Evolutionary conservation across 1,140 invertebrate genomes (phyloP), one percentile per base, ranked within the genome.

Genomic region (Formica exsecta): DNA sequence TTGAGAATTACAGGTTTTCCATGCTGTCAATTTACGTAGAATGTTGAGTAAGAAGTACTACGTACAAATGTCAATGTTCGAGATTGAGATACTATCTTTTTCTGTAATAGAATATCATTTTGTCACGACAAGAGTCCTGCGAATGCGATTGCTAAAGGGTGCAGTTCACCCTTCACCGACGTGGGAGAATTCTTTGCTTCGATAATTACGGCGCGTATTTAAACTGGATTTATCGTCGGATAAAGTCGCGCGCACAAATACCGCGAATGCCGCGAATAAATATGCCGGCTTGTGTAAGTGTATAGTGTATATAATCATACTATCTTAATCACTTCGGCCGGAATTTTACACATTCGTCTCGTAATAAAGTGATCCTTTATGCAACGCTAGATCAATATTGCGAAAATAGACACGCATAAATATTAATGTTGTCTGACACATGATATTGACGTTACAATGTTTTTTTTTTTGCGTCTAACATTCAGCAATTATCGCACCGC

Each of bases 271-370:
- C 74, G 64, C 65, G 80, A 88, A 87, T 87, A 76, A 87, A 68
- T 59, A 86, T 57, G 74, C 62, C 25, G 57, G n/a, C 54, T 41
- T 81, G 74, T 70, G 77, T 66, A 64, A 79, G 75, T 74, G 77
- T 80, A 32, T 44, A 44, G 75, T 74, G 77, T 80, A 32, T 44
- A 44, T 86, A 89, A 89, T 86, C 84, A 85, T 90, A 90, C 71
- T 76, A 80, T 87, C 64, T 77, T 86, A 79, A 66, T 79, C 87
- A 79, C 54, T 38, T 70, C 48, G 13, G 13, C 61, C 57, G 22
- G 19, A 19, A 85, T 68, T 89, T 84, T 76, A 61, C 88, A 84
- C 74, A 89, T 73, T 70, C 73, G 84, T 77, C 48, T 80, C 38
- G 16, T 61, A 65, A 48, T 65, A 19, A 25, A 77, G 68, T 61